Conservation (phyloP, 53 echinoderm and acorn worm species). For the Hippasteria phrygiana region DNA sequence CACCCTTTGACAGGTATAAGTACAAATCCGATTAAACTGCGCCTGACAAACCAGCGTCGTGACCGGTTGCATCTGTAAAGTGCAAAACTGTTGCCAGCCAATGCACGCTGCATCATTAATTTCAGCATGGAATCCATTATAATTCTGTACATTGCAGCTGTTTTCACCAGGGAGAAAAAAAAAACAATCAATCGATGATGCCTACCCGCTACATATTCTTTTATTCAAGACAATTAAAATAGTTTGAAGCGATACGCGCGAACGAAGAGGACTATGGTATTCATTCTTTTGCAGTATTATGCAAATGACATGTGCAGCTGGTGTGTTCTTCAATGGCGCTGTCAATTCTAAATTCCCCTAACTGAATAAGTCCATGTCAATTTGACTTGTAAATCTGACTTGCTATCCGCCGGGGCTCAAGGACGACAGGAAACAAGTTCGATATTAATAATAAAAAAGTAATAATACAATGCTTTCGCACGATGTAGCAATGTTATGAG, state of each 20-base stretch:
- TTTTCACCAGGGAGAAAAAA: not conserved
- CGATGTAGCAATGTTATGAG: too few relatives aligned
- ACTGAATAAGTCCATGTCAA: not conserved
- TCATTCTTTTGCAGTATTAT: not conserved
- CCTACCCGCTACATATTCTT: not conserved
- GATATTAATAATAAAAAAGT: too few relatives aligned
- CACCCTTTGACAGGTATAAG: too few relatives aligned
- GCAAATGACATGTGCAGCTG: constrained; percentile 18
- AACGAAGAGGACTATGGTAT: not conserved
- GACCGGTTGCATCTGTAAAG: not conserved
- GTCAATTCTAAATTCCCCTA: constrained; percentile 14
- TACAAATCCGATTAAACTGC: too few relatives aligned
- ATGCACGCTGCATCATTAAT: not conserved
- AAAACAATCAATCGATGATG: constrained; percentile 7
- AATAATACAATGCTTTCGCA: too few relatives aligned
- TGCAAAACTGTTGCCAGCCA: not conserved
- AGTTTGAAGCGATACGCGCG: not conserved
- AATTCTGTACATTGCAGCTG: not conserved
- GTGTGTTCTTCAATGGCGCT: not conserved
- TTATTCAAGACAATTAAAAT: not conserved
- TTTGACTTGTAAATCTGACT: constrained; percentile 44
- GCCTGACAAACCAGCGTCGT: too few relatives aligned
- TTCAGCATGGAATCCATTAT: not conserved
- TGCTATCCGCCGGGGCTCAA: not conserved
- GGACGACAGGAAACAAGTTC: not conserved